A percentile compares a stretch with the other conserved stretches of the same genome.
phyloP scores from a whole-genome alignment of 2,797 vertebrate species.

The Sebastes trivittatus region DNA sequence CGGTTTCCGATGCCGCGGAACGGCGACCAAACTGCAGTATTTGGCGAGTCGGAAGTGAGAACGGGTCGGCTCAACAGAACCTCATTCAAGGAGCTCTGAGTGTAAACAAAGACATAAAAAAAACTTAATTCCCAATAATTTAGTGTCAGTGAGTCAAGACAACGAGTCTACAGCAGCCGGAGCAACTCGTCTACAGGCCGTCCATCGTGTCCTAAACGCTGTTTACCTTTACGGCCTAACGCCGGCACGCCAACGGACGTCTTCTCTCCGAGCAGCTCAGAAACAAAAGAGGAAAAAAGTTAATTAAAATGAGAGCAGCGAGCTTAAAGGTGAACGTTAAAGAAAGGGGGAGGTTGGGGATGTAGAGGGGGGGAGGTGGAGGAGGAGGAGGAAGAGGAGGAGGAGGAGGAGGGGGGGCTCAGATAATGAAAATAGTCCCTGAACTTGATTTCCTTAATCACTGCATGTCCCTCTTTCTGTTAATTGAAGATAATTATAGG shows the following conservation, averaged over 20 bases:
- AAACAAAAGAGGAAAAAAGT: slow-evolving; percentile 42
- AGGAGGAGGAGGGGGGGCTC: neutral
- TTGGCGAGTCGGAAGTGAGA: too few relatives aligned
- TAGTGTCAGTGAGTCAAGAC: too few relatives aligned
- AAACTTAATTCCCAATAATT: too few relatives aligned
- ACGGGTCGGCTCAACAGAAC: too few relatives aligned
- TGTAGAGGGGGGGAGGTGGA: neutral
- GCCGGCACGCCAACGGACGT: rapidly evolving
- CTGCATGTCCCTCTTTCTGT: slow-evolving; percentile 84
- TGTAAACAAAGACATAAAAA: too few relatives aligned
- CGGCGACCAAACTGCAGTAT: too few relatives aligned
- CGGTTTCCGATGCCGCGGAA: too few relatives aligned
- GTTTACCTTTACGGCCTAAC: neutral
- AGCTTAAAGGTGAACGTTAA: slow-evolving; percentile 84
- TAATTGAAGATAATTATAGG: slow-evolving; percentile 90
- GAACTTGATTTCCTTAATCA: slow-evolving; percentile 87
- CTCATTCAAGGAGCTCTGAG: too few relatives aligned
- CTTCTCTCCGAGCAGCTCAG: neutral
- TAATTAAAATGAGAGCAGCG: slow-evolving; percentile 59
- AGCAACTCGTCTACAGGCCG: too few relatives aligned
- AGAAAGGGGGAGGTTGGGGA: slow-evolving; percentile 35
- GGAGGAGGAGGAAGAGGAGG: rapidly evolving
- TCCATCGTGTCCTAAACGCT: neutral
- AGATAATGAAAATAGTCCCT: slow-evolving; percentile 84
- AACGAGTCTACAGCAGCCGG: too few relatives aligned